These are phyloP conservation scores for Kryptolebias marmoratus DNA, from an alignment of 2,113 vertebrate species.

Conservation along the genomic window DNA sequence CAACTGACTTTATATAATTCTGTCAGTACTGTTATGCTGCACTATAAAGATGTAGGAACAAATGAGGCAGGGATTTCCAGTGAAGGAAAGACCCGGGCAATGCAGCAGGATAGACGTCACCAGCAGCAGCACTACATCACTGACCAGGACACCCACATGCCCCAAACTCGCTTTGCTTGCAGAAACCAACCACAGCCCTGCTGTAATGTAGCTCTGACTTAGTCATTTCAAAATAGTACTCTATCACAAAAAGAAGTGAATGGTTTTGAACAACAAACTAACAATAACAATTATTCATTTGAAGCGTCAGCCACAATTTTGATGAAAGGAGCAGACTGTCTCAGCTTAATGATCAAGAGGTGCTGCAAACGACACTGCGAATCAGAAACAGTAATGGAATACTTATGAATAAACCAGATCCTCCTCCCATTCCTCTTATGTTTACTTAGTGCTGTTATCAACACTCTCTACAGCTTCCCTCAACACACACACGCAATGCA, in stretches of 20 bases:
- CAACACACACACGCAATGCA: constrained; percentile 19
- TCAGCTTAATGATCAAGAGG: constrained; percentile 23
- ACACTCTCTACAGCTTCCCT: constrained; percentile 25
- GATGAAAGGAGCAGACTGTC: constrained; percentile 16
- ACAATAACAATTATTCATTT: constrained; percentile 24
- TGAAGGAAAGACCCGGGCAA: constrained; percentile 68
- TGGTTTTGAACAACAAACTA: constrained; percentile 31
- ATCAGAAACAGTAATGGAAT: constrained; percentile 45
- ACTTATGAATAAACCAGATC: constrained; percentile 68
- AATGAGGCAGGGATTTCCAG: constrained; percentile 76
- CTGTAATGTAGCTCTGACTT: constrained; percentile 9
- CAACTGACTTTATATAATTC: background rate
- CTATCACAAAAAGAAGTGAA: constrained; percentile 19
- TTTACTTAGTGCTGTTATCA: constrained; percentile 36
- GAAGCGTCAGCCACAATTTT: constrained; percentile 24
- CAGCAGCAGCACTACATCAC: constrained; percentile 61
- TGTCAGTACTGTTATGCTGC: background rate
- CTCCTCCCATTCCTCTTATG: constrained; percentile 36
- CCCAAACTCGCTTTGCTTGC: constrained; percentile 40
- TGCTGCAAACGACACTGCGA: constrained; percentile 30
- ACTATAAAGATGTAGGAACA: constrained; percentile 21
- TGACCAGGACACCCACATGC: constrained; percentile 69
- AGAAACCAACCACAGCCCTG: constrained; percentile 41
- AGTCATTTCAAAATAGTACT: constrained; percentile 11
- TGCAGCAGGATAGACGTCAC: constrained; percentile 73